Evolutionary conservation across 64 coral and sea anemone genomes (phyloP), one percentile per base, ranked within the genome.

Genomic region (Pocillopora damicornis): DNA sequence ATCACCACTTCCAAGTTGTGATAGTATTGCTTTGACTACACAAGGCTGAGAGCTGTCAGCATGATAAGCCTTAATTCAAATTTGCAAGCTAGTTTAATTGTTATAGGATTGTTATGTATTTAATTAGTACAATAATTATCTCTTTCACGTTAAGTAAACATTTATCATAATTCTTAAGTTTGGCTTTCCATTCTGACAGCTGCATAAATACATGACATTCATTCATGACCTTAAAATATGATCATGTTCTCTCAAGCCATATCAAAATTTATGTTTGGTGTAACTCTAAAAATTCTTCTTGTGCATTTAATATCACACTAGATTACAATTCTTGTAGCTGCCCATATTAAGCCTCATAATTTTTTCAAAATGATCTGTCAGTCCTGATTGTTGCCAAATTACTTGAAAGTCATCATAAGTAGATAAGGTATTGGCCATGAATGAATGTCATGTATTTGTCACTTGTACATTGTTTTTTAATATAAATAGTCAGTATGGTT

Each of bases 201-300:
- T 77, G 75, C 75, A 77, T 20, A 77, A 77, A 77, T 77, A 56
- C 37, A 58, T 77, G 75, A 18, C 75, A 77, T 77, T 58, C 15
- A 75, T 36, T 9, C 45, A 15, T 13, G 18, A 77, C 26, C 37
- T 35, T 13, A 17, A 15, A 17, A 76, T 61, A 79, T n/a, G 59
- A 62, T 1, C 15, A 60, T 79, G 22, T 79, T 5, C 22, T 20
- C 9, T 20, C 0, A 67, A 67, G 13, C 64, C 42, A 51, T 51
- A 2, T 51, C 42, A 4, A 51, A 51, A 51, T 51, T 51, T 1
- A 51, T 51, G 42, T 51, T 51, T 51, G 42, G 42, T 51, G 3
- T 51, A 7, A 51, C 7, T 51, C 42, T 51, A 51, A 51, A 51
- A 51, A 51, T 51, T 51, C 1, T 2, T 45, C 6, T 1, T 45